Percentiles rank a stretch among this genome's conserved stretches.
phyloP scores from a whole-genome alignment of 2,888 invertebrate species.

The Sialis fuliginosa region DNA sequence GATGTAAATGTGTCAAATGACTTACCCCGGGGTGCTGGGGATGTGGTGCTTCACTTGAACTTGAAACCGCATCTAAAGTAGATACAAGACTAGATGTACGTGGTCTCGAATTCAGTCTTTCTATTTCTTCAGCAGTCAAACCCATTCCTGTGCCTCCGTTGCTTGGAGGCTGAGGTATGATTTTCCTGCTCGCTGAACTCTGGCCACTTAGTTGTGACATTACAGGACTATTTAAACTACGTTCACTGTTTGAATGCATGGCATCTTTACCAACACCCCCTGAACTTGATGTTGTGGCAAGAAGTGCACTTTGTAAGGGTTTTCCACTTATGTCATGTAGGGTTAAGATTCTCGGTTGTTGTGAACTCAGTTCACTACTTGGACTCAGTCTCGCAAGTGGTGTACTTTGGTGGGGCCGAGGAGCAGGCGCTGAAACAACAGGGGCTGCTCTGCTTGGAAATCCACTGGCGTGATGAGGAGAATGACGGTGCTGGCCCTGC shows the following conservation, averaged over 20 bases:
- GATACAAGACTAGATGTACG: slow-evolving; percentile 81
- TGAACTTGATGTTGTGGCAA: slow-evolving; percentile 79
- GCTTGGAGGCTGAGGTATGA: slow-evolving; percentile 46
- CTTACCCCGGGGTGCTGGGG: slow-evolving; percentile 43
- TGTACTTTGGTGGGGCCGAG: slow-evolving; percentile 70
- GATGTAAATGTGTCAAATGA: slow-evolving; percentile 52
- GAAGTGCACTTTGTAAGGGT: slow-evolving; percentile 70
- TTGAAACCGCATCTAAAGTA: slow-evolving; percentile 85
- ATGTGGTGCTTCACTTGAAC: slow-evolving; percentile 65
- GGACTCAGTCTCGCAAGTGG: slow-evolving; percentile 81
- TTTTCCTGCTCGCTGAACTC: slow-evolving; percentile 64
- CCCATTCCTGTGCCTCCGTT: slow-evolving; percentile 60
- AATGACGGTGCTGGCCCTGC: slow-evolving; percentile 57
- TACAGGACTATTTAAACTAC: slow-evolving; percentile 81
- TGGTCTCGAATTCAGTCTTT: slow-evolving; percentile 72
- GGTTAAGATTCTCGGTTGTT: slow-evolving; percentile 83
- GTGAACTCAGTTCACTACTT: slow-evolving; percentile 78
- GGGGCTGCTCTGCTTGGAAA: slow-evolving; percentile 58
- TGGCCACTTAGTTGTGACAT: slow-evolving; percentile 83
- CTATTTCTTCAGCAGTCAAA: slow-evolving; percentile 83
- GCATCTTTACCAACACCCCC: slow-evolving; percentile 77
- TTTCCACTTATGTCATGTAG: slow-evolving; percentile 87
- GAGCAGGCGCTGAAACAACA: slow-evolving; percentile 47
- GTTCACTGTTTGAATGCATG: slow-evolving; percentile 79
- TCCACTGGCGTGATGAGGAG: slow-evolving; percentile 55